These are phyloP conservation scores for Brachirus orientalis DNA, from an alignment of 2,113 vertebrate genomes.

Conservation along the genomic window DNA sequence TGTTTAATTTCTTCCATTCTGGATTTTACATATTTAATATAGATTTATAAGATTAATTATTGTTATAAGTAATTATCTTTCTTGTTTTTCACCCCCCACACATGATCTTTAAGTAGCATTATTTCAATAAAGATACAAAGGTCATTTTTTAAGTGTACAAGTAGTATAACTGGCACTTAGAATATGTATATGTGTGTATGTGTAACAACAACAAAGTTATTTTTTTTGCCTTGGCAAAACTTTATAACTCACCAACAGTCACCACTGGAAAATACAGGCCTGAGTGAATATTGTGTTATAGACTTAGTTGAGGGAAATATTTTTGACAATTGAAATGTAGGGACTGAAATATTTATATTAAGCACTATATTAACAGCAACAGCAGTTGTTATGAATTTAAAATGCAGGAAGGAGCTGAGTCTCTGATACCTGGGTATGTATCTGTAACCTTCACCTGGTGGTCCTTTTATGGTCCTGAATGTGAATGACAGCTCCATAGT, in stretches of 20 bases:
- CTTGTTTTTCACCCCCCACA: background rate
- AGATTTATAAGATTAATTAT: too few relatives aligned
- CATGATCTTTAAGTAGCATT: too few relatives aligned
- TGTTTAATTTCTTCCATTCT: background rate
- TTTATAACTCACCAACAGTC: too few relatives aligned
- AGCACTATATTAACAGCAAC: background rate
- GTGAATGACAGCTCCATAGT: background rate
- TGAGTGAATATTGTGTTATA: too few relatives aligned
- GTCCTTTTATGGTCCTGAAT: too few relatives aligned
- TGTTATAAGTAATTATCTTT: background rate
- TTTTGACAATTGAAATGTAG: constrained; percentile 2
- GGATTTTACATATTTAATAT: background rate
- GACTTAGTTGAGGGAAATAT: background rate
- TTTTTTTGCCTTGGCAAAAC: too few relatives aligned
- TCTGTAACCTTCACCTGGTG: background rate
- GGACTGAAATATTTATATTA: background rate
- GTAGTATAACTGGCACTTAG: too few relatives aligned
- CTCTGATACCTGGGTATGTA: background rate
- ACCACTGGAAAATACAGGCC: too few relatives aligned
- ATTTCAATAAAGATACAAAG: too few relatives aligned
- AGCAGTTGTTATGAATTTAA: background rate
- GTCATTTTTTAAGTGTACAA: too few relatives aligned
- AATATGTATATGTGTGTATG: too few relatives aligned
- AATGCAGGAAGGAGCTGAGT: background rate
- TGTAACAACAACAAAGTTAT: too few relatives aligned